Base-by-base conservation (phyloP, 37 sponge, comb jelly and placozoan genomes). In the Agelas oroides region DNA sequence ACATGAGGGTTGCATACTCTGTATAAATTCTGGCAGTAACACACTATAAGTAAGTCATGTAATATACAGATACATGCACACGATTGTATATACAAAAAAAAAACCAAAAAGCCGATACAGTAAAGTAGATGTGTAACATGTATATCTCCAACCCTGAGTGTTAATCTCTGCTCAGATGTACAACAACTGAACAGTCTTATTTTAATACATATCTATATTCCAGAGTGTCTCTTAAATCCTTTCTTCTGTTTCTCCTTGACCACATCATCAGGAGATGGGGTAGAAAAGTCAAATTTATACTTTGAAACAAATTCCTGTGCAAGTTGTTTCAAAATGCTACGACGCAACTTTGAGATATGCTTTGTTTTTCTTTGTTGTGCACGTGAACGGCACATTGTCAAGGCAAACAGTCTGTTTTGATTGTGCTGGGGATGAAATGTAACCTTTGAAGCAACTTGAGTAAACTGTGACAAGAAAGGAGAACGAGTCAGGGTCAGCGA, bases 261-360 rank as follows among this genome's bases (percentile, higher is more conserved):
- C 3, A 60, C 38, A 33, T 92, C 89, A 85, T 92, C 89, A 54
- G 85, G 89, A 2, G 93, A 88, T 3, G 80, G 86, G 37, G 82
- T 86, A 1, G 70, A 58, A 37, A 92, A 92, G 30, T 65, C 27
- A 46, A 85, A 84, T 61, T 27, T 0, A 13, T 14, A 2, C 11
- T 33, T 30, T 33, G 68, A 67, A 34, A 28, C 19, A 67, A 67
- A 67, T 24, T 23, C 27, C n/a, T 61, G 62, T 61, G 62, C 62
- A 28, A 61, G 62, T 5, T 61, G 27, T 5, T 61, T 61, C 62
- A 61, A 28, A 25, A 25, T 61, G 5, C 5, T 23, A 28, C 62
- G 62, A 25, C 27, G 62, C 5, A 25, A 23, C 62, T 61, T 23
- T 61, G n/a, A n/a, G n/a, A n/a, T n/a, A n/a, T n/a, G 46, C 46